phyloP scores from a whole-genome alignment of 2,797 vertebrate species.

The Argya squamiceps region DNA sequence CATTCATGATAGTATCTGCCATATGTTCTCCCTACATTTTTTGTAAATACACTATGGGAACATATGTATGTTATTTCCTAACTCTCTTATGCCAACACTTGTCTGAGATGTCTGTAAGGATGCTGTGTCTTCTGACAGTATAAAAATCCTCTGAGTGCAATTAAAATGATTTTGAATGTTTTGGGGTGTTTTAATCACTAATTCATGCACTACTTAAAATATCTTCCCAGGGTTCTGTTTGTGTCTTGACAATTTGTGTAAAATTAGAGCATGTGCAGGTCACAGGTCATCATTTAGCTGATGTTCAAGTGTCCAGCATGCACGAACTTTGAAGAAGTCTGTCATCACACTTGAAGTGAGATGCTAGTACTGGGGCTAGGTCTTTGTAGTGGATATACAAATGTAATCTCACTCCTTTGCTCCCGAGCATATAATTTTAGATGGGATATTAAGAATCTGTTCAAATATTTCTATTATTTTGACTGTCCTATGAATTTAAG shows the following conservation, averaged over 20 bases:
- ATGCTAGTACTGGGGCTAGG: background rate
- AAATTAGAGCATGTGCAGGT: background rate
- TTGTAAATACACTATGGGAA: slow-evolving; percentile 24
- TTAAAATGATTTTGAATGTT: background rate
- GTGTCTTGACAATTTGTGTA: background rate
- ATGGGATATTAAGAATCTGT: background rate
- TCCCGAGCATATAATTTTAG: background rate
- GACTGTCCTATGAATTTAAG: background rate
- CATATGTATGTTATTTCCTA: slow-evolving; percentile 20
- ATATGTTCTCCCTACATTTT: slow-evolving; percentile 41
- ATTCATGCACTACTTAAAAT: background rate
- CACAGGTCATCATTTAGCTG: background rate
- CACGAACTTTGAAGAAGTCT: background rate
- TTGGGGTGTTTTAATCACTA: background rate
- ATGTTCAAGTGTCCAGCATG: background rate
- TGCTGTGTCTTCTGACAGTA: background rate
- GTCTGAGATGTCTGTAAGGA: slow-evolving; percentile 27
- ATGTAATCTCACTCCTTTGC: background rate
- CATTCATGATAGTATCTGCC: background rate
- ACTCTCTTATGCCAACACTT: slow-evolving; percentile 27
- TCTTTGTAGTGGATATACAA: background rate
- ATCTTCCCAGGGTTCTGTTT: background rate
- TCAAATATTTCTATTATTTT: background rate
- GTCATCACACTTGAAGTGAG: background rate
- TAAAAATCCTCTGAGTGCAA: background rate